phyloP scores from a whole-genome alignment of 2,113 vertebrate species.

The Rissa tridactyla region DNA sequence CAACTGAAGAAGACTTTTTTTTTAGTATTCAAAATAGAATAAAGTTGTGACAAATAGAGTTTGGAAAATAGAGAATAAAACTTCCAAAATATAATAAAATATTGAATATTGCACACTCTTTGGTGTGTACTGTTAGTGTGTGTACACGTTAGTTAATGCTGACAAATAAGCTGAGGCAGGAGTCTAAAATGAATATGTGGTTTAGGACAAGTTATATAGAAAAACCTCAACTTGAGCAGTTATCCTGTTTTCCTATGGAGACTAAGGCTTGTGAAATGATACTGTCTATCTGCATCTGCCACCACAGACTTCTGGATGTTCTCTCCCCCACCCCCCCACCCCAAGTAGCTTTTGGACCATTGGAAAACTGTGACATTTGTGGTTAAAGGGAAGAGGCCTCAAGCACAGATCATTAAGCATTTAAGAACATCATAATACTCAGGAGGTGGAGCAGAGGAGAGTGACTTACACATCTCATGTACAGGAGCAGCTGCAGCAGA shows the following conservation, averaged over 20 bases:
- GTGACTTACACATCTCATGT: background rate
- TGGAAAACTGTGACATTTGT: background rate
- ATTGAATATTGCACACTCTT: background rate
- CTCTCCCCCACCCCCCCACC: accelerated
- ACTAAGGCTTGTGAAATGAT: background rate
- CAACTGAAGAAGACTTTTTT: background rate
- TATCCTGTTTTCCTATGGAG: background rate
- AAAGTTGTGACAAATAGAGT: background rate
- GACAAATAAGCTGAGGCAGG: background rate
- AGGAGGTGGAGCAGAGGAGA: background rate
- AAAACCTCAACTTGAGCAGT: background rate
- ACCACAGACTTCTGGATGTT: background rate
- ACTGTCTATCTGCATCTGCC: background rate
- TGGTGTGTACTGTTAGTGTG: background rate
- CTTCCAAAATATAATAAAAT: background rate
- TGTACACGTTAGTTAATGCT: background rate
- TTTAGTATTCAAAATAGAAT: background rate
- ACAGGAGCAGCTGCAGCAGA: background rate
- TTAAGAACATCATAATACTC: background rate
- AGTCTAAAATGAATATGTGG: background rate
- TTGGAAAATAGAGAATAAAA: background rate
- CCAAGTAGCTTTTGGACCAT: background rate
- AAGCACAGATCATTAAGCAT: background rate
- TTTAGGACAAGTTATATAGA: background rate
- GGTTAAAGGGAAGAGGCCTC: background rate